phyloP scores from a whole-genome alignment of 2,888 invertebrate genomes.

The Andrena minutula region DNA sequence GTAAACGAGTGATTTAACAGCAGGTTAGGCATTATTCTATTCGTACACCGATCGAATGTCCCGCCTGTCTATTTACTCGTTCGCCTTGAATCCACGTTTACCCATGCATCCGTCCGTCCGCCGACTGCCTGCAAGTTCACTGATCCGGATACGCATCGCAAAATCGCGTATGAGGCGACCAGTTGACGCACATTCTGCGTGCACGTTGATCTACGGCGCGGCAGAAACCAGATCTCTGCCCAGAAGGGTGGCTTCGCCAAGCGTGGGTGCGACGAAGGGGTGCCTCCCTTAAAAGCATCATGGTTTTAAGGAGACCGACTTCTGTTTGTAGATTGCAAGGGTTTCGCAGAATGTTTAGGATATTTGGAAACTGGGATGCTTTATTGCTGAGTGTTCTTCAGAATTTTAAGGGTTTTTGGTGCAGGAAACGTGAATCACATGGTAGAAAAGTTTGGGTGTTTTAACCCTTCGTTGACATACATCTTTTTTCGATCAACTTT shows the following conservation, averaged over 20 bases:
- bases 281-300: background rate
- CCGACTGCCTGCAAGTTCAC: slow-evolving; percentile 66
- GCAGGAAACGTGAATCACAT: too few relatives aligned
- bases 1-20: slow-evolving; percentile 70
- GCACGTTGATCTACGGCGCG: slow-evolving; percentile 20
- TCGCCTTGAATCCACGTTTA: slow-evolving; percentile 63
- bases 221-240: background rate
- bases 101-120: slow-evolving; percentile 60
- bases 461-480: too few relatives aligned
- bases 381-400: too few relatives aligned
- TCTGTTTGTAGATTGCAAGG: too few relatives aligned
- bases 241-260: background rate
- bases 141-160: slow-evolving; percentile 73
- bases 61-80: slow-evolving; percentile 49
- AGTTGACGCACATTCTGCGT: slow-evolving; percentile 2
- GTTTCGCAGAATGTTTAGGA: too few relatives aligned
- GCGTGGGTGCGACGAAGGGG: background rate
- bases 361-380: too few relatives aligned
- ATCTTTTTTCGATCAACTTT: too few relatives aligned
- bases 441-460: too few relatives aligned
- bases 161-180: slow-evolving; percentile 60
- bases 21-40: slow-evolving; percentile 58
- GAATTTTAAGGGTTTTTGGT: too few relatives aligned
- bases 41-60: slow-evolving; percentile 55
- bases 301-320: too few relatives aligned